A percentile compares a stretch with the other conserved stretches of the same genome.
These are phyloP conservation scores for Strix uralensis DNA, from an alignment of 2,113 vertebrate genomes.

Conservation along the genomic window DNA sequence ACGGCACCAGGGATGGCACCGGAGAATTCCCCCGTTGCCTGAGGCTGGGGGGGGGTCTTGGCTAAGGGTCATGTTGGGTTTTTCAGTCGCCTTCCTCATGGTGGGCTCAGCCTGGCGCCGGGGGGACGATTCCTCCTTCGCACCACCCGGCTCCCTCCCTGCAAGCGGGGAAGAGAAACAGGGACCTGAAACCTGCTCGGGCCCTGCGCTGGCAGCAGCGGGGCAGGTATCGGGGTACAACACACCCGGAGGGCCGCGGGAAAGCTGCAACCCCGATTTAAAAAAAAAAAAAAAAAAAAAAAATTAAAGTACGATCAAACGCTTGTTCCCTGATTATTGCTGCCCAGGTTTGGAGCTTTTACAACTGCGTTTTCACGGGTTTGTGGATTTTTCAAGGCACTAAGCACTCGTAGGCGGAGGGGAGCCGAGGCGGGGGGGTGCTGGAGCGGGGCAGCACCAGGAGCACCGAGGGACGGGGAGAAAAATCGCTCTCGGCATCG, in stretches of 20 bases:
- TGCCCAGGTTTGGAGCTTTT: accelerated
- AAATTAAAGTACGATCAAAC: neutral
- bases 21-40: neutral
- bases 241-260: accelerated
- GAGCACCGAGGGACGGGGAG: accelerated
- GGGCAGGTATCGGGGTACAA: neutral
- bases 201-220: neutral
- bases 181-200: neutral
- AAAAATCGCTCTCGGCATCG: neutral
- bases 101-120: neutral
- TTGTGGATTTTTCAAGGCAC: neutral
- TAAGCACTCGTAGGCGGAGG: neutral
- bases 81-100: neutral
- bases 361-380: accelerated
- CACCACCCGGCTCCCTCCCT: neutral
- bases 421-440: neutral
- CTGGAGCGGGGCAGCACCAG: accelerated
- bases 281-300: no score
- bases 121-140: neutral
- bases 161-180: neutral
- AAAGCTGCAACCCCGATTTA: neutral
- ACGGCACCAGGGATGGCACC: neutral
- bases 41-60: neutral
- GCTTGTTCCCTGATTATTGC: neutral
- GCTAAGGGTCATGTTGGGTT: neutral